These are phyloP conservation scores for Ctenodactylus gundi DNA, from an alignment of 2,113 vertebrate genomes.

Conservation along the genomic window DNA sequence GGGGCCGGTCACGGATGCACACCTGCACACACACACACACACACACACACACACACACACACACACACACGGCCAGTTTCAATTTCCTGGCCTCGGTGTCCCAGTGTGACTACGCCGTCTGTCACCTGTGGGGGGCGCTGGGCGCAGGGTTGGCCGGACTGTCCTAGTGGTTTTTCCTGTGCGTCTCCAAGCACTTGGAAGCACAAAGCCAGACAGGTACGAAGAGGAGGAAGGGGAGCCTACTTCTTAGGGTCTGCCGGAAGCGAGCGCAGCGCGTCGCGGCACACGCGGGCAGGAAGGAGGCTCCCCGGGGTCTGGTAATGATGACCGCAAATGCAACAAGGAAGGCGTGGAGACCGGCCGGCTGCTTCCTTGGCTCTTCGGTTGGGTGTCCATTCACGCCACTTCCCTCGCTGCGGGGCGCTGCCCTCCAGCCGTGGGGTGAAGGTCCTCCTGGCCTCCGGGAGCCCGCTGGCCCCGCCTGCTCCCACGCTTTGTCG, in stretches of 20 bases:
- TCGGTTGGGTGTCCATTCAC: too few species aligned
- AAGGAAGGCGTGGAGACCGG: too few species aligned
- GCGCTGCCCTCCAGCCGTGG: too few species aligned
- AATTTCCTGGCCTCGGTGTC: too few species aligned
- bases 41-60: too few species aligned
- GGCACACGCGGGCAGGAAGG: background rate
- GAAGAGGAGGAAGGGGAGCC: background rate
- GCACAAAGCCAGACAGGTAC: background rate
- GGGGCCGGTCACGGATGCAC: too few species aligned
- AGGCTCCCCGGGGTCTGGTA: background rate
- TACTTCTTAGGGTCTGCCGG: background rate
- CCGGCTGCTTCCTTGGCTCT: too few species aligned
- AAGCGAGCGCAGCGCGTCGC: too few species aligned
- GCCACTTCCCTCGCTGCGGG: too few species aligned
- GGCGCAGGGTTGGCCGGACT: background rate
- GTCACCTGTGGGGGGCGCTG: background rate
- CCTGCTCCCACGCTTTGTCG: background rate
- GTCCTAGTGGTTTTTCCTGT: background rate
- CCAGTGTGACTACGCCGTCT: background rate
- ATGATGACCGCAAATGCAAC: too few species aligned
- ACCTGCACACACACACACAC: too few species aligned
- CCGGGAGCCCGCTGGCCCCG: too few species aligned
- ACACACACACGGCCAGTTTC: background rate
- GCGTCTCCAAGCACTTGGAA: background rate
- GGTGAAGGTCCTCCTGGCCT: background rate